Evolutionary conservation across 2,113 vertebrate genomes (phyloP).

Genomic region (Thermophis baileyi): DNA sequence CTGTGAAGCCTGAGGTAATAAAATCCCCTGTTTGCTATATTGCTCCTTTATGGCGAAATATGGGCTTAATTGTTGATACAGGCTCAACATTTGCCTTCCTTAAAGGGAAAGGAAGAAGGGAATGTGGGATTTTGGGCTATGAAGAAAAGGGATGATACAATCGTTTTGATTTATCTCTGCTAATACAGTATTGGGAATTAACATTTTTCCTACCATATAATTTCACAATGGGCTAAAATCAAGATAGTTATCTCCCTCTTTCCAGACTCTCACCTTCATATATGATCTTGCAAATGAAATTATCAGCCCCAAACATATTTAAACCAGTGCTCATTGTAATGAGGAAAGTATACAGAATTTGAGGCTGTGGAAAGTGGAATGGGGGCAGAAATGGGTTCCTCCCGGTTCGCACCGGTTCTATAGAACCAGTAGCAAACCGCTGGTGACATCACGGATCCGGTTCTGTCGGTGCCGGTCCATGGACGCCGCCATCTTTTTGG

Average conservation of each 20-base stretch:
- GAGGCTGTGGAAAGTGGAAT: neutral
- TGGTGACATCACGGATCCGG: too few species aligned
- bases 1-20: conserved; percentile 59
- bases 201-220: neutral
- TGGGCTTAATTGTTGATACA: conserved; percentile 61
- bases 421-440: too few species aligned
- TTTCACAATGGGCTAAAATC: neutral
- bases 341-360: neutral
- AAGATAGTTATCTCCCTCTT: neutral
- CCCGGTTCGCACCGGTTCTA: too few species aligned
- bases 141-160: neutral
- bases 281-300: neutral
- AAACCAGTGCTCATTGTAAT: neutral
- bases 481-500: too few species aligned
- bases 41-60: conserved; percentile 49
- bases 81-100: conserved; percentile 43
- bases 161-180: neutral
- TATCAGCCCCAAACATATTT: neutral
- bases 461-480: too few species aligned
- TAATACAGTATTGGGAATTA: neutral
- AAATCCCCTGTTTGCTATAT: conserved; percentile 54
- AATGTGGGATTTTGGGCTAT: neutral
- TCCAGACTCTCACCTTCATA: neutral
- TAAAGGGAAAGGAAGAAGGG: neutral
- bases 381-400: too few species aligned